A percentile compares a stretch with the other conserved stretches of the same genome.
These are phyloP conservation scores for Eupeodes corollae DNA, from an alignment of 1,140 invertebrate genomes.

Conservation along the genomic window DNA sequence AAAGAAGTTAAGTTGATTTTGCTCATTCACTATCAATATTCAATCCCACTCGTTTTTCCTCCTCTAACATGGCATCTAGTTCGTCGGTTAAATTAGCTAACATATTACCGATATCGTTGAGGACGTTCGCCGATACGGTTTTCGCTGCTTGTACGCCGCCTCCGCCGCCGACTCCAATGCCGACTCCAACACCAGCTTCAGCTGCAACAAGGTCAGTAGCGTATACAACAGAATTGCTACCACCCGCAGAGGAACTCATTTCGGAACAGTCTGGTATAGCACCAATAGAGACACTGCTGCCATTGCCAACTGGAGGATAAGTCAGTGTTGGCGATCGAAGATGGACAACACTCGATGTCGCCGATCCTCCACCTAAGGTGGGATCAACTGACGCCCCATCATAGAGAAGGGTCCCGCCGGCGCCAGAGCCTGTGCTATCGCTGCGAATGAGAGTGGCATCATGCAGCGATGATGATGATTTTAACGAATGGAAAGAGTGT, in stretches of 20 bases:
- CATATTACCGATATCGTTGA: constrained; percentile 96
- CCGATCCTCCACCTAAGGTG: constrained; percentile 4
- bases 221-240: not conserved
- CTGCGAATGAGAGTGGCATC: constrained; percentile 28
- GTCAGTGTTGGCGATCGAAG: constrained; percentile 31
- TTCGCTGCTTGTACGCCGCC: constrained; percentile 10
- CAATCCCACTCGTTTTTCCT: constrained; percentile 72
- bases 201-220: not conserved
- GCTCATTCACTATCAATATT: constrained; percentile 42
- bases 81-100: constrained; percentile 86
- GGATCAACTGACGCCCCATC: constrained; percentile 4
- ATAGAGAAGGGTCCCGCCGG: constrained; percentile 13
- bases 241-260: constrained; percentile 2
- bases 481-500: constrained; percentile 34
- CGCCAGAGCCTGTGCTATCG: constrained; percentile 25
- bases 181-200: not conserved
- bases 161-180: constrained; percentile 7
- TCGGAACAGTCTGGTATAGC: not conserved
- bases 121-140: constrained; percentile 70
- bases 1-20: not conserved
- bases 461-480: constrained; percentile 34
- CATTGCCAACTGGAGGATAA: constrained; percentile 6
- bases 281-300: not conserved
- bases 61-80: constrained; percentile 87
- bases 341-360: constrained; percentile 15